Conservation (phyloP, 2,113 vertebrate genomes). For the Syngnathoides biaculeatus region DNA sequence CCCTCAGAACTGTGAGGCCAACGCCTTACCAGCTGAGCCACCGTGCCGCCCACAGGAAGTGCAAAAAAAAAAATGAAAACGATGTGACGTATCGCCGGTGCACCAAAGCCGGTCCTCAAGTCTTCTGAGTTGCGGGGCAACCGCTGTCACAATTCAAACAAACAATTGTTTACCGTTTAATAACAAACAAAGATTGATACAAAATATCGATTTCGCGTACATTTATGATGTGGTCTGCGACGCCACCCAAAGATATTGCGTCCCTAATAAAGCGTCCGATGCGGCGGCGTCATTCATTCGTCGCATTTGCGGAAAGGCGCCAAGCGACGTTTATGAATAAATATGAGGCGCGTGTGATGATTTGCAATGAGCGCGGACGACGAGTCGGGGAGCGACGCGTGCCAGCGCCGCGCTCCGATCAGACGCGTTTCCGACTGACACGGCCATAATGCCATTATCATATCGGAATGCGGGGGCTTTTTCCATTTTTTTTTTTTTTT, state of each 20-base stretch:
- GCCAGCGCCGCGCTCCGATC: slow-evolving; percentile 41
- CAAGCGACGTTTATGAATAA: slow-evolving; percentile 15
- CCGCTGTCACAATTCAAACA: too few relatives aligned
- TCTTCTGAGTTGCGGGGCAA: too few relatives aligned
- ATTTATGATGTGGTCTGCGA: not conserved
- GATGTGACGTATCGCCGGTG: too few relatives aligned
- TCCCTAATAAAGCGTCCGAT: not conserved
- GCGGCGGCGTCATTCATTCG: not conserved
- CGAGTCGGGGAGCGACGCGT: slow-evolving; percentile 42
- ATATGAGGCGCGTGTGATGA: slow-evolving; percentile 19
- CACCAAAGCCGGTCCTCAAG: too few relatives aligned
- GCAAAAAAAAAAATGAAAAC: too few relatives aligned
- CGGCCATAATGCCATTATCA: slow-evolving; percentile 72
- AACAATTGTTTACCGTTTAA: too few relatives aligned
- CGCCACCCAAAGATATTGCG: not conserved
- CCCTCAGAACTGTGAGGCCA: too few relatives aligned
- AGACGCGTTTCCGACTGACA: slow-evolving; percentile 67
- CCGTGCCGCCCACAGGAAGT: too few relatives aligned
- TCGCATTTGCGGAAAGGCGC: not conserved
- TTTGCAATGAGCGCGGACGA: slow-evolving; percentile 49
- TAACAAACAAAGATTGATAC: not conserved
- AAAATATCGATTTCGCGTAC: too few relatives aligned
- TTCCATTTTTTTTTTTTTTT: slow-evolving; percentile 68
- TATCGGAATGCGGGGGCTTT: slow-evolving; percentile 68
- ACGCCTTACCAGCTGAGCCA: too few relatives aligned